These are phyloP conservation scores for Dendroctonus ponderosae DNA, from an alignment of 1,140 invertebrate species.

Conservation along the genomic window DNA sequence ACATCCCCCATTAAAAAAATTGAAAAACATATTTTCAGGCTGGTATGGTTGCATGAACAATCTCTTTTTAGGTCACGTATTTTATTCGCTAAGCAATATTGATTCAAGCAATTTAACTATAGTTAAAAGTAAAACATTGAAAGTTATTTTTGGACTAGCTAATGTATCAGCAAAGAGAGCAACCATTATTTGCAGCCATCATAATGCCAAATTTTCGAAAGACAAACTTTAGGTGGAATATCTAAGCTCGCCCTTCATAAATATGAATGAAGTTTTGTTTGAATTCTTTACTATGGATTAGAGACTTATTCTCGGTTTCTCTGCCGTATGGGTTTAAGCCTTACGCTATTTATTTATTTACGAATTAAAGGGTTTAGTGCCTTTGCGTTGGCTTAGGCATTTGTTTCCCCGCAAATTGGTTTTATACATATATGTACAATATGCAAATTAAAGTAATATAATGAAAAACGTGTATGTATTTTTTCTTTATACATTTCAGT, in stretches of 20 bases:
- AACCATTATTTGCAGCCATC: no score
- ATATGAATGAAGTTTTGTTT: slow-evolving; percentile 25
- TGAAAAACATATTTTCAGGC: no score
- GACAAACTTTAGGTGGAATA: slow-evolving; percentile 14
- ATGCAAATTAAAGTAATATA: neutral
- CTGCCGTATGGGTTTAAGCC: slow-evolving; percentile 10
- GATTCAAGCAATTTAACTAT: no score
- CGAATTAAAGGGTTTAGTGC: slow-evolving; percentile 13
- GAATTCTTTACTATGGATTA: slow-evolving; percentile 21
- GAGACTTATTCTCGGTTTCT: slow-evolving; percentile 18
- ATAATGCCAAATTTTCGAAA: slow-evolving; percentile 4
- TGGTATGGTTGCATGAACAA: no score
- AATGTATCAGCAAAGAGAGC: no score
- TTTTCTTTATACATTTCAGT: no score
- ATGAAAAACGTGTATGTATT: no score
- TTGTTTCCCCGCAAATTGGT: slow-evolving; percentile 13
- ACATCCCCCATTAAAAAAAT: no score
- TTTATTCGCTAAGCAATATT: no score
- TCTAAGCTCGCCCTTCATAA: slow-evolving; percentile 14
- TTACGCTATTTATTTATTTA: slow-evolving; percentile 14
- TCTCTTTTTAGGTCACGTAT: no score
- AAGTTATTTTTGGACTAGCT: no score
- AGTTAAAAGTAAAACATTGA: no score
- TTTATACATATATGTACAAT: neutral
- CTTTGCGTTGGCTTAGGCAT: slow-evolving; percentile 8